Percentiles rank a stretch among this genome's conserved stretches.
phyloP scores from a whole-genome alignment of 2,888 invertebrate genomes.

The Ptychoptera albimana region DNA sequence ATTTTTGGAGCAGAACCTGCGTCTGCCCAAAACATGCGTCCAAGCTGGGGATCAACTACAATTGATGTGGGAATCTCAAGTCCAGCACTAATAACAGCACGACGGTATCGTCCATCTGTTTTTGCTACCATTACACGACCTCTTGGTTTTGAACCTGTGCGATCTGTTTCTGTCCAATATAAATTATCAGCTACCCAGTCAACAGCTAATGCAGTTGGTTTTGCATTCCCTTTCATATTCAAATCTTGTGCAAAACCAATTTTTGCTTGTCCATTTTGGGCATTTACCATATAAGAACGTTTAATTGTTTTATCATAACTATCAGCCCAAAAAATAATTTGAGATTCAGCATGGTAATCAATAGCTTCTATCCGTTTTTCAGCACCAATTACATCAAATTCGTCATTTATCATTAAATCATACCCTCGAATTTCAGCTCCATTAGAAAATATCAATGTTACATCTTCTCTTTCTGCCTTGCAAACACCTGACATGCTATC shows the following conservation, averaged over 20 bases:
- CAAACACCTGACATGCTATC: slow-evolving; percentile 73
- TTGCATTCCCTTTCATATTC: slow-evolving; percentile 64
- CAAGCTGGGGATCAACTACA: slow-evolving; percentile 71
- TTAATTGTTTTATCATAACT: slow-evolving; percentile 80
- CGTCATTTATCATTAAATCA: slow-evolving; percentile 47
- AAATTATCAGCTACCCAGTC: slow-evolving; percentile 90
- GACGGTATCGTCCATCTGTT: slow-evolving; percentile 75
- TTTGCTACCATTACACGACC: slow-evolving; percentile 77
- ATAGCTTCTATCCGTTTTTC: slow-evolving; percentile 84
- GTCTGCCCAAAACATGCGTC: slow-evolving; percentile 88
- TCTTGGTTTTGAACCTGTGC: slow-evolving; percentile 54
- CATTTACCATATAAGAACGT: slow-evolving; percentile 77
- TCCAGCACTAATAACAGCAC: slow-evolving; percentile 61
- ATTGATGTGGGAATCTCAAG: slow-evolving; percentile 79
- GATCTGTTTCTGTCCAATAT: slow-evolving; percentile 82
- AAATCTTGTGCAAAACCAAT: slow-evolving; percentile 76
- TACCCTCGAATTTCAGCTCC: slow-evolving; percentile 75
- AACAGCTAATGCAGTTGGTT: slow-evolving; percentile 77
- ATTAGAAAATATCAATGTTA: slow-evolving; percentile 58
- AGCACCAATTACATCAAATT: slow-evolving; percentile 59
- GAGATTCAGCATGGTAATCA: slow-evolving; percentile 69
- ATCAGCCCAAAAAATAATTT: slow-evolving; percentile 93
- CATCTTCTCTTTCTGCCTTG: slow-evolving; percentile 47
- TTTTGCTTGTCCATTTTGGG: slow-evolving; percentile 57
- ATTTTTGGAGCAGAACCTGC: slow-evolving; percentile 84